These are phyloP conservation scores for Ictalurus furcatus DNA, from an alignment of 2,113 vertebrate species.

Conservation along the genomic window DNA sequence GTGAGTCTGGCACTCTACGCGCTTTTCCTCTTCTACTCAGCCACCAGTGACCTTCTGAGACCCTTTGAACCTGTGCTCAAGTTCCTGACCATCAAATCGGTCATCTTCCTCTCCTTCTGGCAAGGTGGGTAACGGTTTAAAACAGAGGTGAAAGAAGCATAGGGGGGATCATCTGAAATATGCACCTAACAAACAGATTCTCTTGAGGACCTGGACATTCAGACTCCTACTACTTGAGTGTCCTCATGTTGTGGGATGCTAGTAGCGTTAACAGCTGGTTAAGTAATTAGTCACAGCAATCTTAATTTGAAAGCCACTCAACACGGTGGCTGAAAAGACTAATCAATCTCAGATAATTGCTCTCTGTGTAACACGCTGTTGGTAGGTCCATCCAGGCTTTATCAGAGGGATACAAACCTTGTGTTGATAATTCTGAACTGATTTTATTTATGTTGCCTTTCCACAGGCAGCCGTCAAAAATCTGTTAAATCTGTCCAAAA, in stretches of 20 bases:
- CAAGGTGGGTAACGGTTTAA: slow-evolving; percentile 76
- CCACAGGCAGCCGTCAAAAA: background rate
- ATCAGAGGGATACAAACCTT: background rate
- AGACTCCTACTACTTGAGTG: background rate
- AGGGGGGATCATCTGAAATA: background rate
- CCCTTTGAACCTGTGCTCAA: slow-evolving; percentile 90
- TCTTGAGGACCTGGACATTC: no score
- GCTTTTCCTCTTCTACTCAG: slow-evolving; percentile 92
- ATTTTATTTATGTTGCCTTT: background rate
- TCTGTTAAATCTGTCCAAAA: background rate
- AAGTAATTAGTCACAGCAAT: slow-evolving; percentile 1
- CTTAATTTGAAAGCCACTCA: background rate
- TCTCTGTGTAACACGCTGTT: background rate
- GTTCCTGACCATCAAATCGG: slow-evolving; percentile 95
- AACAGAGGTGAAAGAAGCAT: background rate
- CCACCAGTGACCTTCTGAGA: slow-evolving; percentile 88
- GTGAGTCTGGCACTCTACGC: slow-evolving; percentile 93
- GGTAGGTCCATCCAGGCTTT: background rate
- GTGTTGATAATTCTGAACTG: background rate
- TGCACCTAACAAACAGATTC: background rate
- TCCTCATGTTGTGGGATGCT: background rate
- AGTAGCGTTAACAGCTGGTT: background rate
- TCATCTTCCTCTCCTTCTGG: slow-evolving; percentile 98
- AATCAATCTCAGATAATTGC: background rate
- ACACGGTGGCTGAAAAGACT: background rate